Conservation (phyloP, 2,888 invertebrate species). For the Cremastinae sp. region DNA sequence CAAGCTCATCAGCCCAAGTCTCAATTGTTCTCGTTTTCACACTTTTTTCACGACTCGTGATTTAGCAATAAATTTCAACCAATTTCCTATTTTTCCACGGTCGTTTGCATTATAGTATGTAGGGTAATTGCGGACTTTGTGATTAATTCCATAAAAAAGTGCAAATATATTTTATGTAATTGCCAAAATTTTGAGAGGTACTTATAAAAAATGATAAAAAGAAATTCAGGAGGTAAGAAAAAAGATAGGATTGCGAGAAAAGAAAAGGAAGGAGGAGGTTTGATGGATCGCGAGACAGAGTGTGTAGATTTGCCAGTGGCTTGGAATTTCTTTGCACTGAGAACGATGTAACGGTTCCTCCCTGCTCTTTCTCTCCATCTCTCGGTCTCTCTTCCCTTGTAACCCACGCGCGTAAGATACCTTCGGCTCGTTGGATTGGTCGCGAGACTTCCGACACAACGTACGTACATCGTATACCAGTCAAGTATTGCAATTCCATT, state of each 20-base stretch:
- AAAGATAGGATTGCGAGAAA: conserved; percentile 1
- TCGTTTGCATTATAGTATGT: too few species aligned
- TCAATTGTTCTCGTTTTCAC: too few species aligned
- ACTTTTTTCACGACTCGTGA: too few species aligned
- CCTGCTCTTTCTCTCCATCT: background rate
- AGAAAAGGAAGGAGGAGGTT: conserved; percentile 11
- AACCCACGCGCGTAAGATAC: conserved; percentile 60
- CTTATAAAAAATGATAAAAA: background rate
- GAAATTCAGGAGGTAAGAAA: background rate
- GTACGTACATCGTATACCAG: conserved; percentile 26
- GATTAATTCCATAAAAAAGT: too few species aligned
- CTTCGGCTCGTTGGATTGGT: conserved; percentile 50
- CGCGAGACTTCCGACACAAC: conserved; percentile 46
- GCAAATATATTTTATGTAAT: conserved; percentile 28
- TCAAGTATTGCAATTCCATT: conserved; percentile 43
- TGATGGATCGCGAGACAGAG: conserved; percentile 59
- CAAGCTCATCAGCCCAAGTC: too few species aligned
- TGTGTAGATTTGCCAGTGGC: conserved; percentile 56
- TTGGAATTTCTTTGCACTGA: conserved; percentile 53
- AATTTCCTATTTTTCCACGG: too few species aligned
- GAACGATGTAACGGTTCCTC: conserved; percentile 55
- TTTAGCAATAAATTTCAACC: too few species aligned
- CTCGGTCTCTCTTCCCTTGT: conserved; percentile 39
- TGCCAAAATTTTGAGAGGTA: background rate
- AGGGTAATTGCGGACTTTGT: too few species aligned